phyloP scores from a whole-genome alignment of 2,797 vertebrate genomes.

The Danio kyathit region DNA sequence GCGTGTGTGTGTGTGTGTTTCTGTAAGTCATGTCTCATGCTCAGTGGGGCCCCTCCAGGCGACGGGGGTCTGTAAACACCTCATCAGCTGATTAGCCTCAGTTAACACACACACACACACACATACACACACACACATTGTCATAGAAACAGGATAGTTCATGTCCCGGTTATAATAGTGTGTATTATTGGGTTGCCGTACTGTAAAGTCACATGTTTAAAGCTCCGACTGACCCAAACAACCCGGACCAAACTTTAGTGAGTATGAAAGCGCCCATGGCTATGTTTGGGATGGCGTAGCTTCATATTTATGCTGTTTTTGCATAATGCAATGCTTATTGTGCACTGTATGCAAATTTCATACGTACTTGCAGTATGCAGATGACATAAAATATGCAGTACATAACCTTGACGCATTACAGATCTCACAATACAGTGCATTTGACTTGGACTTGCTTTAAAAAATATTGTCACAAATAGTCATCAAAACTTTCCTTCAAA shows the following conservation, averaged over 20 bases:
- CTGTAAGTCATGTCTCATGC: constrained; percentile 74
- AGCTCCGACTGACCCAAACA: not conserved
- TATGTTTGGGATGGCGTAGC: constrained; percentile 1
- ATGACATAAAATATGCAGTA: not conserved
- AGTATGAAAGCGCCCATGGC: not conserved
- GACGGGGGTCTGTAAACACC: constrained; percentile 83
- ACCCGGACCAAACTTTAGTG: not conserved
- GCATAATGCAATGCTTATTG: not conserved
- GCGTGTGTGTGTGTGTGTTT: constrained; percentile 63
- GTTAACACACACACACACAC: constrained; percentile 56
- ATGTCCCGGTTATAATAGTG: constrained; percentile 20
- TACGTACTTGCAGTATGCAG: not conserved
- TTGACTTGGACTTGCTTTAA: not conserved
- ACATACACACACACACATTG: constrained; percentile 44
- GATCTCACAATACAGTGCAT: not conserved
- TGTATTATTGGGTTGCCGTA: not conserved
- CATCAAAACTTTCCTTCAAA: too few relatives aligned
- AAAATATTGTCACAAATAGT: too few relatives aligned
- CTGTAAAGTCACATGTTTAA: not conserved
- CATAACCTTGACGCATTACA: not conserved
- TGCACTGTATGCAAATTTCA: not conserved
- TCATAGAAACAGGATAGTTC: constrained; percentile 40
- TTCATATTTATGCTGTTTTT: not conserved
- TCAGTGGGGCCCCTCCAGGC: constrained; percentile 83
- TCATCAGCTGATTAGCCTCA: constrained; percentile 82